Percentiles rank a stretch among this genome's conserved stretches.
These are phyloP conservation scores for Larimichthys crocea DNA, from an alignment of 2,113 vertebrate species.

Conservation along the genomic window DNA sequence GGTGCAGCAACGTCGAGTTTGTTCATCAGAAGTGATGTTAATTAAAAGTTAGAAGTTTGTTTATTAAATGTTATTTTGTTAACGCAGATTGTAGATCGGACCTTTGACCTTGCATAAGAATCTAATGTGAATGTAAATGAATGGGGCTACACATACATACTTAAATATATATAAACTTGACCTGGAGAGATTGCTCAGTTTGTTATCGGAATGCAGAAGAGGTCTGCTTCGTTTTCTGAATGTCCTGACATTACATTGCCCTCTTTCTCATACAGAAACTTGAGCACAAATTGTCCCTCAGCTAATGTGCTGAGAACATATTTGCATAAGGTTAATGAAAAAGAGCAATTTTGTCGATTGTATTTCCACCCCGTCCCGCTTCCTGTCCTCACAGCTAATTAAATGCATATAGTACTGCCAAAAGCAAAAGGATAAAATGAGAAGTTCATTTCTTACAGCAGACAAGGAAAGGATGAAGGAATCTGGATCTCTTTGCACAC, in stretches of 20 bases:
- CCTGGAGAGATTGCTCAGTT: neutral
- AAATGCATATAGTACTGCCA: constrained; percentile 41
- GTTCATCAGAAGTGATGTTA: neutral
- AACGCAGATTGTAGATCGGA: too few species aligned
- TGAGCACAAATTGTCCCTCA: constrained; percentile 13
- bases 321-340: constrained; percentile 69
- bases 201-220: neutral
- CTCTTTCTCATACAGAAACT: constrained; percentile 2
- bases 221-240: neutral
- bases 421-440: constrained; percentile 43
- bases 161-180: neutral
- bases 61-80: too few species aligned
- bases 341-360: constrained; percentile 40
- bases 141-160: too few species aligned
- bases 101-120: too few species aligned
- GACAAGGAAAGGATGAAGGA: constrained; percentile 33
- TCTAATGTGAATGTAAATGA: neutral
- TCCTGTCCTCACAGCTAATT: constrained; percentile 43
- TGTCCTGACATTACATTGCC: neutral
- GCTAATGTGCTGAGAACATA: constrained; percentile 22
- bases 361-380: constrained; percentile 14
- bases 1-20: neutral
- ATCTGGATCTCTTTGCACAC: constrained; percentile 33
- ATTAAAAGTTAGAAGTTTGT: too few species aligned
- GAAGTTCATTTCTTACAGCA: constrained; percentile 35